Percentiles rank a stretch among this genome's conserved stretches.
Evolutionary conservation across 2,888 invertebrate species (phyloP).

Genomic region (Ichneumoninae sp.): DNA sequence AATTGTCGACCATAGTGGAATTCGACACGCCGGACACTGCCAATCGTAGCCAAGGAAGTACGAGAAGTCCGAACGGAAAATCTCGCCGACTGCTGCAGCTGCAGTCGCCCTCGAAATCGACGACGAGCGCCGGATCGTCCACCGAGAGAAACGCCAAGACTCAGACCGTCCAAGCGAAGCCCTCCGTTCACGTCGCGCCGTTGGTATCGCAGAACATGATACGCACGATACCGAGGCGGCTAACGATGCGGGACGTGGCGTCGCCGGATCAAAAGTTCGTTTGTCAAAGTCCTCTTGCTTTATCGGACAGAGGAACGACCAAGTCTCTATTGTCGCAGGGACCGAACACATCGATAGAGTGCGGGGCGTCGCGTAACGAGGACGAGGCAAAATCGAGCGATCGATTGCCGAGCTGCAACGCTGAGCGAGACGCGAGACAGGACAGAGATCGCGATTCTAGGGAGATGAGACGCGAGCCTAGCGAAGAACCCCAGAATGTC

Average conservation of each 20-base stretch:
- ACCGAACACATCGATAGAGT: slow-evolving; percentile 54
- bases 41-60: slow-evolving; percentile 76
- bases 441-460: slow-evolving; percentile 1
- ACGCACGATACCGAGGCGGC: slow-evolving; percentile 50
- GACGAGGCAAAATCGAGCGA: slow-evolving; percentile 37
- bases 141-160: slow-evolving; percentile 57
- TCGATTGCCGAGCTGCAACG: slow-evolving; percentile 9
- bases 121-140: slow-evolving; percentile 53
- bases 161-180: slow-evolving; percentile 62
- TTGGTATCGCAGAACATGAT: slow-evolving; percentile 59
- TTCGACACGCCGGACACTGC: slow-evolving; percentile 89
- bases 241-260: slow-evolving; percentile 41
- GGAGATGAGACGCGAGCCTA: slow-evolving; percentile 14
- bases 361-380: slow-evolving; percentile 14
- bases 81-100: slow-evolving; percentile 43
- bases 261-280: slow-evolving; percentile 63
- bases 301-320: slow-evolving; percentile 56
- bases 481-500: slow-evolving; percentile 12
- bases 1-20: slow-evolving; percentile 89
- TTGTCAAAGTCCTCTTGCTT: slow-evolving; percentile 41
- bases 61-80: slow-evolving; percentile 72
- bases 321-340: slow-evolving; percentile 66
- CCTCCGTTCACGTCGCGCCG: slow-evolving; percentile 71
- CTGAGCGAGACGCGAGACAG: slow-evolving; percentile 29
- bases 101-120: slow-evolving; percentile 56